phyloP scores from a whole-genome alignment of 2,888 invertebrate genomes.

The Azorinus chamasolen region DNA sequence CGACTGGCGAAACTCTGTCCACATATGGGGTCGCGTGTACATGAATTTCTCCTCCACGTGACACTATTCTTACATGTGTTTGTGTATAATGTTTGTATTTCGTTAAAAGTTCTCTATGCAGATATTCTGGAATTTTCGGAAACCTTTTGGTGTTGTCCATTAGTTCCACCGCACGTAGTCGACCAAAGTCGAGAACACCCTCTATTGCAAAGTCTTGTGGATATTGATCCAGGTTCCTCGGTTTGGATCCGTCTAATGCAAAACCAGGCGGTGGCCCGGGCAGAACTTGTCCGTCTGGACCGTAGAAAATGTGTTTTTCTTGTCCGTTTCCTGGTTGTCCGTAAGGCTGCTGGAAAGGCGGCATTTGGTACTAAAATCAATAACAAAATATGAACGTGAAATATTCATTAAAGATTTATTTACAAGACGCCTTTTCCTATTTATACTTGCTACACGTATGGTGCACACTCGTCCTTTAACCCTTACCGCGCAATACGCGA shows the following conservation, averaged over 20 bases:
- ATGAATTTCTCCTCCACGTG: constrained; percentile 53
- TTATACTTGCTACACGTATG: too few relatives aligned
- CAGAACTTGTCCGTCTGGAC: constrained; percentile 65
- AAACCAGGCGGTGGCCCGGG: constrained; percentile 54
- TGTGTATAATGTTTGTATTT: constrained; percentile 58
- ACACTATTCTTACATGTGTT: constrained; percentile 58
- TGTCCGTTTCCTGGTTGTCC: constrained; percentile 7
- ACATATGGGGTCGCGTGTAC: constrained; percentile 61
- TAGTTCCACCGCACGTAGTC: constrained; percentile 48
- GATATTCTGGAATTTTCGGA: constrained; percentile 63
- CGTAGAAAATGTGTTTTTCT: constrained; percentile 62
- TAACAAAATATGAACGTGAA: background rate
- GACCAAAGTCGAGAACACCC: constrained; percentile 54
- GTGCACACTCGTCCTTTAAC: too few relatives aligned
- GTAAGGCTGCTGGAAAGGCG: background rate
- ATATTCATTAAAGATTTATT: too few relatives aligned
- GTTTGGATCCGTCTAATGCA: background rate
- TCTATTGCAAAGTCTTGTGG: constrained; percentile 62
- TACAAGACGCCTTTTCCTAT: too few relatives aligned
- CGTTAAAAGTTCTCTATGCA: constrained; percentile 42
- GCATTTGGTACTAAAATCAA: constrained; percentile 2
- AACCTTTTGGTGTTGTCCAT: constrained; percentile 46
- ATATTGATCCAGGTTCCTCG: background rate
- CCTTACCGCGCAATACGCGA: too few relatives aligned
- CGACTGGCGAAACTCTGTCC: background rate